phyloP scores from a whole-genome alignment of 2,888 invertebrate species.

The Folsomia candida region DNA sequence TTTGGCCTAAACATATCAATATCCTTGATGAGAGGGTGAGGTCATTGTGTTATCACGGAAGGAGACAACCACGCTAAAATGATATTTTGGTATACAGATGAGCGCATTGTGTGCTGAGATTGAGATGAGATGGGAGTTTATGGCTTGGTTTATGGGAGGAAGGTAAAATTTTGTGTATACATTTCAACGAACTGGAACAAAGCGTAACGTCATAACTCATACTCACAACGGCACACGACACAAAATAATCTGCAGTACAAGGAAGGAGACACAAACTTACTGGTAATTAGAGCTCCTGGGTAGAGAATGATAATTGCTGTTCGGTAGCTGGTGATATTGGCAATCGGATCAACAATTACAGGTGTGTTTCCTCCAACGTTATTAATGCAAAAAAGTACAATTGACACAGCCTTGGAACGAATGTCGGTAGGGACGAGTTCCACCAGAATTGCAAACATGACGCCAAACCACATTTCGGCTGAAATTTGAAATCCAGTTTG shows the following conservation, averaged over 20 bases:
- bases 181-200: not conserved
- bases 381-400: conserved; percentile 88
- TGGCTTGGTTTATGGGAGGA: not conserved
- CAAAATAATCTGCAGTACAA: too few relatives aligned
- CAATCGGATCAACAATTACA: conserved; percentile 80
- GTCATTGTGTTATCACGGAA: too few relatives aligned
- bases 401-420: conserved; percentile 81
- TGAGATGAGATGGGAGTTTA: not conserved
- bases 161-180: not conserved
- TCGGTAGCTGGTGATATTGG: conserved; percentile 75
- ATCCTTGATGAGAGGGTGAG: too few relatives aligned
- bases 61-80: too few relatives aligned
- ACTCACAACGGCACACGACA: too few relatives aligned
- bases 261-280: conserved; percentile 60
- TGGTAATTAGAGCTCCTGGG: conserved; percentile 80
- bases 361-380: conserved; percentile 87
- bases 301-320: conserved; percentile 84
- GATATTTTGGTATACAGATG: too few relatives aligned
- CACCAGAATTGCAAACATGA: conserved; percentile 83
- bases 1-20: too few relatives aligned
- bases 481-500: conserved; percentile 50
- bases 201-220: not conserved
- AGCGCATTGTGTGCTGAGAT: too few relatives aligned
- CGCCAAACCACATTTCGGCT: conserved; percentile 95
- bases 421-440: conserved; percentile 80